phyloP scores from a whole-genome alignment of 1,140 invertebrate genomes.

The Drosophila teissieri region DNA sequence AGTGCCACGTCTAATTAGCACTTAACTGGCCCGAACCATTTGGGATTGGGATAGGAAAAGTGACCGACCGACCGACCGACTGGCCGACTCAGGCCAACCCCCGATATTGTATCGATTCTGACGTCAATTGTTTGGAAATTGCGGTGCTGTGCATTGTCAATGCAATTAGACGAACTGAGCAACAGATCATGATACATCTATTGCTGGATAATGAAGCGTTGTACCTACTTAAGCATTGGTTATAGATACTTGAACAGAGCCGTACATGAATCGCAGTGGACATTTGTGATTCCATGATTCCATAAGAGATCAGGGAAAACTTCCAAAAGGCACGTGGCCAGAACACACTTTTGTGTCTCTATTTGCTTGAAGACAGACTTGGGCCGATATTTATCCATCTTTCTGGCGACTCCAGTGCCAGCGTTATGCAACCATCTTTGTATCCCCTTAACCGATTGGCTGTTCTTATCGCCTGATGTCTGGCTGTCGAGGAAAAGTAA shows the following conservation, averaged over 20 bases:
- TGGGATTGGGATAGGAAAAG: constrained; percentile 18
- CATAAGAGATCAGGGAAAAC: constrained; percentile 40
- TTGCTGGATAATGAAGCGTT: constrained; percentile 21
- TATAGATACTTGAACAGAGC: constrained; percentile 34
- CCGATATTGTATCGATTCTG: constrained; percentile 32
- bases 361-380: no score
- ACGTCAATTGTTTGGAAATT: constrained; percentile 64
- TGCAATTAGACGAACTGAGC: constrained; percentile 55
- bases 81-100: constrained; percentile 4
- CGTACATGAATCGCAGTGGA: constrained; percentile 36
- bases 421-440: constrained; percentile 15
- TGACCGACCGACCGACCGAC: constrained; percentile 18
- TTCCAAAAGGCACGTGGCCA: constrained; percentile 28
- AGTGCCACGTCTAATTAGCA: constrained; percentile 74
- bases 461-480: constrained; percentile 32
- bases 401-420: neutral
- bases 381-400: constrained; percentile 24
- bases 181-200: constrained; percentile 36
- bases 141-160: constrained; percentile 47
- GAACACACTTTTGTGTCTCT: constrained; percentile 32
- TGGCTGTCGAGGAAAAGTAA: constrained; percentile 24
- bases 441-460: constrained; percentile 3
- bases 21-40: constrained; percentile 40
- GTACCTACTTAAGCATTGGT: constrained; percentile 46
- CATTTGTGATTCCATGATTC: constrained; percentile 21